phyloP scores from a whole-genome alignment of 2,888 invertebrate species.

The Tinea pellionella region DNA sequence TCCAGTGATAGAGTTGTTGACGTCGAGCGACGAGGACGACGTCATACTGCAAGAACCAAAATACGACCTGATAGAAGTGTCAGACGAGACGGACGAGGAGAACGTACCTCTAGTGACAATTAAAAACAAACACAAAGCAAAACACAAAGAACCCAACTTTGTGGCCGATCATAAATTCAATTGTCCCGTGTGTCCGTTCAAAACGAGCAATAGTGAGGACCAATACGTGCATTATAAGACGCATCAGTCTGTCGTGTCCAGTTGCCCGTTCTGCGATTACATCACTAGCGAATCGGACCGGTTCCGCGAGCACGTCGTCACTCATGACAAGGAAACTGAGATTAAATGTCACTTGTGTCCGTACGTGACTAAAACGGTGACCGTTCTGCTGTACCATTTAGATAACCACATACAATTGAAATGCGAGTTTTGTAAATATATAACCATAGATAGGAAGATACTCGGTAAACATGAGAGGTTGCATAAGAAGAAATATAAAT shows the following conservation, averaged over 20 bases:
- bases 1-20: not conserved
- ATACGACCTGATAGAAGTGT: slow-evolving; percentile 49
- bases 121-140: slow-evolving; percentile 14
- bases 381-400: slow-evolving; percentile 26
- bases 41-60: slow-evolving; percentile 51
- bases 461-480: slow-evolving; percentile 18
- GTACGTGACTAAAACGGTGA: not conserved
- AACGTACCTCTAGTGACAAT: slow-evolving; percentile 33
- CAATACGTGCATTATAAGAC: slow-evolving; percentile 22
- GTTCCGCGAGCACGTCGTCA: slow-evolving; percentile 32
- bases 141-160: slow-evolving; percentile 18
- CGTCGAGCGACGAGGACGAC: slow-evolving; percentile 55
- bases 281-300: slow-evolving; percentile 35
- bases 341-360: not conserved
- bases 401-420: slow-evolving; percentile 28
- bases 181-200: slow-evolving; percentile 35
- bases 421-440: slow-evolving; percentile 23
- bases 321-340: slow-evolving; percentile 23
- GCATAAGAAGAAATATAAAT: not conserved
- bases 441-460: slow-evolving; percentile 16
- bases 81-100: slow-evolving; percentile 52
- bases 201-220: slow-evolving; percentile 13
- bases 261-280: slow-evolving; percentile 36
- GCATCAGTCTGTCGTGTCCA: slow-evolving; percentile 21
- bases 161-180: no score